Percentiles rank a stretch among this genome's conserved stretches.
These are phyloP conservation scores for Drosophila yakuba DNA, from an alignment of 1,140 invertebrate genomes.

Conservation along the genomic window DNA sequence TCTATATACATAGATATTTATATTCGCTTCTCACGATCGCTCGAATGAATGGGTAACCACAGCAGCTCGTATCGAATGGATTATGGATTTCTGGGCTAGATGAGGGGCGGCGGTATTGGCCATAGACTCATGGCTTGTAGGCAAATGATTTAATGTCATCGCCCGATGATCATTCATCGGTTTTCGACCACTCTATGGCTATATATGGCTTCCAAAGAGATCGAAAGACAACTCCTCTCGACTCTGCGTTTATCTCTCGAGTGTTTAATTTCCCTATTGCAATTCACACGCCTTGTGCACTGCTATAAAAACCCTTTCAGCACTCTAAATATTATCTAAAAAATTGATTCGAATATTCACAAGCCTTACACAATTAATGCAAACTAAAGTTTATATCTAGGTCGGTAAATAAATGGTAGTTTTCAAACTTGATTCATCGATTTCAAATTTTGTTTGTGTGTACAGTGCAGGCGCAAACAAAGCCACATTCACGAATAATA, in stretches of 20 bases:
- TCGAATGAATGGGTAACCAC: constrained; percentile 59
- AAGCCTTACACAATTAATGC: too few relatives aligned
- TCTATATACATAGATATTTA: constrained; percentile 9
- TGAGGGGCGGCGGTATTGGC: background rate
- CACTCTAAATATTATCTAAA: too few relatives aligned
- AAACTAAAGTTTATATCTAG: too few relatives aligned
- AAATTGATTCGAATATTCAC: too few relatives aligned
- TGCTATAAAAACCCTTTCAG: background rate
- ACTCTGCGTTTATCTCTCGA: background rate
- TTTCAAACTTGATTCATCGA: background rate
- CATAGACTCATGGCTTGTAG: constrained; percentile 21
- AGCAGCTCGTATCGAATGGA: constrained; percentile 48
- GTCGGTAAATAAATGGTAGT: background rate
- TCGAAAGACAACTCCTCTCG: background rate
- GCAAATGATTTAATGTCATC: constrained; percentile 74
- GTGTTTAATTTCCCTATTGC: constrained; percentile 58
- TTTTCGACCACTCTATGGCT: constrained; percentile 6
- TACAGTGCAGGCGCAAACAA: background rate
- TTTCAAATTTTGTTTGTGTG: background rate
- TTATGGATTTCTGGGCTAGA: constrained; percentile 25
- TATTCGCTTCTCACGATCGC: constrained; percentile 64
- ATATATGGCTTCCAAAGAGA: constrained; percentile 47
- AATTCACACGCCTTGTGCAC: constrained; percentile 50
- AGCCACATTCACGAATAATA: background rate
- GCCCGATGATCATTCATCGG: constrained; percentile 69